Evolutionary conservation across 1,140 invertebrate species (phyloP), one percentile per base, ranked within the genome.

Genomic region (Diachasma alloeum): DNA sequence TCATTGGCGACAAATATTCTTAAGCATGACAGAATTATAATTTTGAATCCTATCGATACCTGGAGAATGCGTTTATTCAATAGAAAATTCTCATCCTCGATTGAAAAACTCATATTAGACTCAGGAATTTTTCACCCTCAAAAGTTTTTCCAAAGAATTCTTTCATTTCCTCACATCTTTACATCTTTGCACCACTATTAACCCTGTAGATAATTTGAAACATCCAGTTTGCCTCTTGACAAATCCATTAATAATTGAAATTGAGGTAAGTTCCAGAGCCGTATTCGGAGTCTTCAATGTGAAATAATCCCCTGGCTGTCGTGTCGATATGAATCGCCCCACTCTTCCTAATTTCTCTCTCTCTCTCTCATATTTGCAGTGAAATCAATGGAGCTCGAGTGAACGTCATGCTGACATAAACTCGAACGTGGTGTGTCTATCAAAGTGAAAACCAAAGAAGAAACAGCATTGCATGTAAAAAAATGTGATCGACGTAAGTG

Each of bases 371-470:
- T 59, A n/a, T 66, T 89, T 89, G 5, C 86, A 89, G 88, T 89
- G 86, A 89, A 87, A 86, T 72, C 80, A 74, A 81, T 78, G 69
- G 78, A 78, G 79, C 73, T 74, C 77, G 59, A 81, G 73, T 77
- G 72, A 75, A 74, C 76, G 36, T 76, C 66, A 80, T 69, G 75
- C 82, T 78, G 75, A 81, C 77, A 78, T 76, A 76, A 81, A 87
- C 80, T 81, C 82, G 83, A 85, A 86, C 79, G 83, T 83, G 81
- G 75, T 84, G 83, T 85, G 83, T 71, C 53, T 72, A 78, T 71
- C 37, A 75, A 68, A 77, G 81, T 68, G 42, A 75, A 56, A 19
- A 4, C n/a, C 71, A 59, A 66, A 22, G 22, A 17, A 15, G 19
- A 17, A 53, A 37, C 39, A 39, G 69, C 36, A 56, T 39, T 31